Conservation (phyloP, 2,113 vertebrate species). For the Echinops telfairi region DNA sequence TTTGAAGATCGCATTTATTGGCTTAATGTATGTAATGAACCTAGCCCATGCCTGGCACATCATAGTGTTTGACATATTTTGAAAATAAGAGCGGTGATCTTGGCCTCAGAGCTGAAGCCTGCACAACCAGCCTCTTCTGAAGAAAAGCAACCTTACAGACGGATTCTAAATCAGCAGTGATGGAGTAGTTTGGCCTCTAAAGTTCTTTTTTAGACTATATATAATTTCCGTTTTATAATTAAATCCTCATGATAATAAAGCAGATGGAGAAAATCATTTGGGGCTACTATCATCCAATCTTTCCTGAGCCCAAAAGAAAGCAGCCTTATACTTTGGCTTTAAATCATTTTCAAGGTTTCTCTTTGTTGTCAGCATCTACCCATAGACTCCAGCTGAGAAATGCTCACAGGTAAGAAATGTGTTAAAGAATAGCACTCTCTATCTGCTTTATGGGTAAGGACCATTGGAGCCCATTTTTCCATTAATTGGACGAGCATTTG, state of each 20-base stretch:
- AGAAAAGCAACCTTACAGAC: not conserved
- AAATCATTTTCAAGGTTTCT: not conserved
- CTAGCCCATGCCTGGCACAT: not conserved
- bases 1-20: not conserved
- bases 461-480: not conserved
- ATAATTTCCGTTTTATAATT: not conserved
- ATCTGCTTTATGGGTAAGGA: not conserved
- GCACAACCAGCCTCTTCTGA: not conserved
- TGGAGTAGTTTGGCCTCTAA: conserved; percentile 10
- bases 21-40: not conserved
- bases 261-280: not conserved
- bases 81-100: not conserved
- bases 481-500: not conserved
- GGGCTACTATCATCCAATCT: not conserved
- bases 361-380: no score
- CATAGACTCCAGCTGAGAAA: not conserved
- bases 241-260: conserved; percentile 26
- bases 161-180: not conserved
- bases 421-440: not conserved
- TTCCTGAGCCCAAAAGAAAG: conserved; percentile 23
- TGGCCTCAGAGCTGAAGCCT: not conserved
- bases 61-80: not conserved
- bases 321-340: not conserved
- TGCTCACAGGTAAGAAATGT: not conserved
- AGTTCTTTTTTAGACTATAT: not conserved